These are phyloP conservation scores for Pseudochromis fuscus DNA, from an alignment of 2,797 vertebrate species.

Conservation along the genomic window DNA sequence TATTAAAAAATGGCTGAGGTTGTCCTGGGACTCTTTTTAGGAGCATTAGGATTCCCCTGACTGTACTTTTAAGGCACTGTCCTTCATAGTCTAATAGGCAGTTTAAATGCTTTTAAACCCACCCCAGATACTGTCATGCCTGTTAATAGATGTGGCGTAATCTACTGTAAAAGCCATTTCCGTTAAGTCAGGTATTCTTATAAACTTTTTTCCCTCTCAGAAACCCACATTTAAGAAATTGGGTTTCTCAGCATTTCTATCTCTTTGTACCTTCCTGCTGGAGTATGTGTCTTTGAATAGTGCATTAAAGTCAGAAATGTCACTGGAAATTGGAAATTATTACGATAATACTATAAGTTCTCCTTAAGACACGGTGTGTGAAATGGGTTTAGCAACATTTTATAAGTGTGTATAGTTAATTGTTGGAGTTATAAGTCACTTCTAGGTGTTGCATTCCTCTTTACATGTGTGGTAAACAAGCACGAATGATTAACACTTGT, in stretches of 20 bases:
- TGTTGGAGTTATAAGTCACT: background rate
- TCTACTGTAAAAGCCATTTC: conserved; percentile 71
- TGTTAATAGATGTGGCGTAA: conserved; percentile 68
- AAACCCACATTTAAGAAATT: conserved; percentile 34
- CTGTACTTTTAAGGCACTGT: conserved; percentile 65
- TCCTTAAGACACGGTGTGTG: background rate
- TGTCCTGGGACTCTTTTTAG: conserved; percentile 65
- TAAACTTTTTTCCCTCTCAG: conserved; percentile 42
- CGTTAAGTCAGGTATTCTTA: conserved; percentile 57
- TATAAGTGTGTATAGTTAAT: background rate
- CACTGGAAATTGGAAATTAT: conserved; percentile 29
- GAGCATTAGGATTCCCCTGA: conserved; percentile 73
- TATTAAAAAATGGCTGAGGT: conserved; percentile 46
- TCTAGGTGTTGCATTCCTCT: background rate
- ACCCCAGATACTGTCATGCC: conserved; percentile 66
- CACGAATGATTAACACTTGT: conserved; percentile 54
- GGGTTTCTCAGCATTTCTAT: conserved; percentile 57
- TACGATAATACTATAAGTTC: conserved; percentile 13
- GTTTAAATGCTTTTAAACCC: conserved; percentile 75
- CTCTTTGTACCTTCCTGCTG: conserved; percentile 31
- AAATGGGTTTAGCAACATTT: conserved; percentile 1
- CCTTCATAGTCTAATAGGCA: conserved; percentile 79
- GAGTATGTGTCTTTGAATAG: conserved; percentile 15
- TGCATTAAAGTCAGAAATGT: conserved; percentile 38
- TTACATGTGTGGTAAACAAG: conserved; percentile 23